Evolutionary conservation across 2,888 invertebrate genomes (phyloP), one percentile per base, ranked within the genome.

Genomic region (Neoaliturus tenellus): DNA sequence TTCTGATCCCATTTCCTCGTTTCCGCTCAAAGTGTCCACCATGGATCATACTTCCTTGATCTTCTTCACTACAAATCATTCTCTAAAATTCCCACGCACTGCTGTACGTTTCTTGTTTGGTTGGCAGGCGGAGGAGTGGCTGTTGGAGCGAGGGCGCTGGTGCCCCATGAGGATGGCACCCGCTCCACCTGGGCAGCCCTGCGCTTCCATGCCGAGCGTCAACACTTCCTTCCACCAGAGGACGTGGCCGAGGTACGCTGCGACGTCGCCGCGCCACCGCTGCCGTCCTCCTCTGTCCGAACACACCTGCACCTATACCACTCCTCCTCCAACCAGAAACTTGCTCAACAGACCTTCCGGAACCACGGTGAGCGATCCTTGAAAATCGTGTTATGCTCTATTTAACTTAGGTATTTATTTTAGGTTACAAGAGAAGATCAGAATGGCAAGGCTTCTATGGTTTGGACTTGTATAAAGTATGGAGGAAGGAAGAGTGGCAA

Each of bases 321-420:
- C 62, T 28, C 73, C 20, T 55, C 78, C 17, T 17, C 78, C 55
- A 78, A 78, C 23, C 51, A 78, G 55, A 78, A 78, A 78, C 78
- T 78, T 78, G 78, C 78, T 78, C 78, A 78, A 78, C 51, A 55
- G 5, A 78, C 28, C 33, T 78, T 14, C 55, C 51, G 78, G 55
- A 78, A 78, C 25, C 51, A 31, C 17, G 78, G 78, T 78, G 55
- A n/a, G n/a, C n/a, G n/a, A n/a, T n/a, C n/a, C n/a, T n/a, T n/a
- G n/a, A n/a, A n/a, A n/a, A n/a, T n/a, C n/a, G n/a, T n/a, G n/a
- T n/a, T n/a, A n/a, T n/a, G n/a, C n/a, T n/a, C n/a, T n/a, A n/a
- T n/a, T n/a, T n/a, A n/a, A n/a, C n/a, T n/a, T n/a, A n/a, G n/a
- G n/a, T n/a, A n/a, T n/a, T n/a, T n/a, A n/a, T n/a, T n/a, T n/a